Conservation (phyloP, 2,888 invertebrate genomes). For the Amphimallon solstitiale region DNA sequence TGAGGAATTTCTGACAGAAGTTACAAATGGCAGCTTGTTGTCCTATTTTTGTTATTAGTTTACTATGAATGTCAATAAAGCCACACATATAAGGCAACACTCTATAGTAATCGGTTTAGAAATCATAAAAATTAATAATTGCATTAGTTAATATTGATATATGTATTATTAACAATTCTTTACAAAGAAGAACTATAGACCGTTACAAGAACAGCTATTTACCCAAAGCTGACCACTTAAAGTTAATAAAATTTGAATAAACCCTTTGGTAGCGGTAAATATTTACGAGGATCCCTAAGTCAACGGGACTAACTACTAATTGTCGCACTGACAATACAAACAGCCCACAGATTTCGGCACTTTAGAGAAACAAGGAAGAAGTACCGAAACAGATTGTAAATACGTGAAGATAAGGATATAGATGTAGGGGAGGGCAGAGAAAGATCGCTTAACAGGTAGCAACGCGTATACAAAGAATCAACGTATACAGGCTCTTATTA, state of each 20-base stretch:
- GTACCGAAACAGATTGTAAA: conserved; percentile 37
- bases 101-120: too few species aligned
- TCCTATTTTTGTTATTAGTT: too few species aligned
- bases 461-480: neutral
- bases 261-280: conserved; percentile 5
- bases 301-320: conserved; percentile 14
- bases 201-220: too few species aligned
- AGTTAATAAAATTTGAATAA: conserved; percentile 12
- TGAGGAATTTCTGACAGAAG: too few species aligned
- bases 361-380: conserved; percentile 26
- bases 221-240: neutral
- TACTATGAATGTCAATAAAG: too few species aligned
- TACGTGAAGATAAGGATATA: conserved; percentile 5
- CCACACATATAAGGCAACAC: too few species aligned
- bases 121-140: too few species aligned
- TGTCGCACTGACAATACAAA: neutral
- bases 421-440: neutral
- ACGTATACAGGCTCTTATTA: conserved; percentile 12
- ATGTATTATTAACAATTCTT: too few species aligned
- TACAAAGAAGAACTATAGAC: too few species aligned
- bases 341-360: conserved; percentile 5
- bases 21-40: too few species aligned
- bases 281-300: conserved; percentile 6
- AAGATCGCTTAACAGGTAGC: conserved; percentile 13
- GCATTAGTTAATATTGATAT: too few species aligned